phyloP scores from a whole-genome alignment of 2,888 invertebrate species.

The Acronicta aceris region DNA sequence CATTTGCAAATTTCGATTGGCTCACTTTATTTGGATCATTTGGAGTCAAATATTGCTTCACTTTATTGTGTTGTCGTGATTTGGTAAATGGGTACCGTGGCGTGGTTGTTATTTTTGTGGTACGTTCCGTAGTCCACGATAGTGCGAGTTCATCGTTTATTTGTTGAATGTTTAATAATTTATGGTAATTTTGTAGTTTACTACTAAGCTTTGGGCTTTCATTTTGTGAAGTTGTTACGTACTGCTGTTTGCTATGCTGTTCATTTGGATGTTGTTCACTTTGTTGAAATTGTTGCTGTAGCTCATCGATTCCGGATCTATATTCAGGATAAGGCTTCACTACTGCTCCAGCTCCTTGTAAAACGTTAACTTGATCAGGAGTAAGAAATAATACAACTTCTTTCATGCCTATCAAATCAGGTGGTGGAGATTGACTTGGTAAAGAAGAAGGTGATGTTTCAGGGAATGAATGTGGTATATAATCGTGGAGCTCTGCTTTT shows the following conservation, averaged over 20 bases:
- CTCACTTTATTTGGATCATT: constrained; percentile 48
- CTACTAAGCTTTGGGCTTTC: constrained; percentile 26
- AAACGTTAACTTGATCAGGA: constrained; percentile 73
- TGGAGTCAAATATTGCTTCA: constrained; percentile 45
- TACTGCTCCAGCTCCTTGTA: constrained; percentile 68
- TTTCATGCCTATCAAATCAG: constrained; percentile 62
- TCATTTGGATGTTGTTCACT: constrained; percentile 24
- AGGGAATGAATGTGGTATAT: constrained; percentile 67
- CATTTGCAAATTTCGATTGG: constrained; percentile 26
- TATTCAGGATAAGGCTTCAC: constrained; percentile 58
- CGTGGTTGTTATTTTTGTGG: constrained; percentile 32
- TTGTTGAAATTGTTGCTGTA: constrained; percentile 42
- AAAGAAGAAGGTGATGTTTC: constrained; percentile 50
- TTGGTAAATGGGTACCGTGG: constrained; percentile 39
- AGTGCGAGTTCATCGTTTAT: constrained; percentile 34
- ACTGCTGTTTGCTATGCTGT: constrained; percentile 8
- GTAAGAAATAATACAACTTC: constrained; percentile 79
- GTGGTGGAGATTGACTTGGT: constrained; percentile 29
- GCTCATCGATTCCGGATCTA: constrained; percentile 34
- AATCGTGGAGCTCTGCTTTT: constrained; percentile 61
- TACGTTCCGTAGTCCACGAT: constrained; percentile 35
- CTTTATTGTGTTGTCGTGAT: constrained; percentile 39
- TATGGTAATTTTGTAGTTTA: constrained; percentile 46
- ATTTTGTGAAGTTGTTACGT: constrained; percentile 26
- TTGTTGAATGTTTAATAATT: constrained; percentile 43